A percentile compares a stretch with the other conserved stretches of the same genome.
Conservation (phyloP, 30 jellyfish, hydroid and myxozoan species). For the Pseudorhiza aurosa region DNA sequence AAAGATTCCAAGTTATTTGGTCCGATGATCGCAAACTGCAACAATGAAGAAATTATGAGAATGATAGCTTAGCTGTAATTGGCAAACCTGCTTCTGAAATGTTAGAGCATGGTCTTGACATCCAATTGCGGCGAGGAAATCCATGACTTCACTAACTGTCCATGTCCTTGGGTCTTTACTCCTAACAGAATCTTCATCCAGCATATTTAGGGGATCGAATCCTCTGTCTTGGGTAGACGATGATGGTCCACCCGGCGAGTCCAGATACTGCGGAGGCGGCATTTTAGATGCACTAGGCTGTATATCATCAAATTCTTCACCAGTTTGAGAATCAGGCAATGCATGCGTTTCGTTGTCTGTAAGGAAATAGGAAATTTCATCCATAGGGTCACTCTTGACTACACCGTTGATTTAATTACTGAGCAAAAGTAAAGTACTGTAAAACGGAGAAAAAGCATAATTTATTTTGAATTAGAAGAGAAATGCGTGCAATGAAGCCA, state of each 20-base stretch:
- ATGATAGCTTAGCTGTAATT: too few species aligned
- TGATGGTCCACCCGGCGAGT: slow-evolving; percentile 97
- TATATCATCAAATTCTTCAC: slow-evolving; percentile 72
- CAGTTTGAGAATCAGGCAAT: slow-evolving; percentile 77
- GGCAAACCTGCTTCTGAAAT: slow-evolving; percentile 87
- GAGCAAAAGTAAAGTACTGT: too few species aligned
- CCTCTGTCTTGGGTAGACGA: slow-evolving; percentile 98
- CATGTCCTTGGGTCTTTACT: slow-evolving; percentile 97
- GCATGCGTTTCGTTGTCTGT: slow-evolving; percentile 55
- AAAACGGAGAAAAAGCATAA: too few species aligned
- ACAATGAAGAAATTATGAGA: too few species aligned
- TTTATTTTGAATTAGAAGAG: too few species aligned
- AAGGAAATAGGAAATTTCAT: too few species aligned
- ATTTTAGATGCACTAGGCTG: slow-evolving; percentile 47
- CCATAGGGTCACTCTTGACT: not conserved
- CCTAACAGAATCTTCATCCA: slow-evolving; percentile 92
- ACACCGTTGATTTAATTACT: too few species aligned
- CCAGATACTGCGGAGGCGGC: slow-evolving; percentile 79
- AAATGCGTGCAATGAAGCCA: too few species aligned
- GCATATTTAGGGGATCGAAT: slow-evolving; percentile 90
- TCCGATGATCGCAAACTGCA: too few species aligned
- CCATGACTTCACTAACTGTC: slow-evolving; percentile 97
- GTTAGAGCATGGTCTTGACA: slow-evolving; percentile 98
- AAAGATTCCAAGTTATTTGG: too few species aligned
- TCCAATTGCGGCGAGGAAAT: slow-evolving; percentile 96